Base-by-base conservation (phyloP, 2,113 vertebrate genomes). In the Entomyzon cyanotis region DNA sequence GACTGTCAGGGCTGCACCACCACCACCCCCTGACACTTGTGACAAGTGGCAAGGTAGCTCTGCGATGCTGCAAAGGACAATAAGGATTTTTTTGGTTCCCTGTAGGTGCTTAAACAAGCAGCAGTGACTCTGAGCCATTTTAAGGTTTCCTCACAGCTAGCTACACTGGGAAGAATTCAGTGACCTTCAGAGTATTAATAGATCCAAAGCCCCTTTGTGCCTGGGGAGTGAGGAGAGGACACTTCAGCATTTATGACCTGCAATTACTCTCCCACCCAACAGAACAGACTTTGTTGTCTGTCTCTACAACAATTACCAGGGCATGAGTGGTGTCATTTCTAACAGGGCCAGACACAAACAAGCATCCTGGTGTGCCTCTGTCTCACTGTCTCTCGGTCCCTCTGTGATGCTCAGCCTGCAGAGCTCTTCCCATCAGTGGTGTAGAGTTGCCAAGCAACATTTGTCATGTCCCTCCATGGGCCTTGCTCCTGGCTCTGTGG, bases 371-470 rank as follows among this genome's bases (percentile, higher is more conserved):
- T 39, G 85, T 93, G 80, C 33, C 53, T 64, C 37, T 65, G 83
- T 69, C 86, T 94, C 79, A 3, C 65, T 85, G 33, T 90, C 20
- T 27, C 83, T 64, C 3, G 0, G 41, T 56, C 76, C 84, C 73
- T 70, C 78, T 42, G 59, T 0, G 10, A 80, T 80, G 83, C 87
- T 62, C 85, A 95, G 74, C 90, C 91, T 85, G 83, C 70, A 4
- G 60, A 82, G 73, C 2, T 11, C 84, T 92, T 93, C 70, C 77
- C 76, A 67, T 76, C 89, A 79, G 22, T 7, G 84, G 79, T 1
- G 1, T 77, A 87, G 89, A 81, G 96, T 92, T 97, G 92, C 94
- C 95, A 96, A 81, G 96, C 93, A 96, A 96, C 91, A 67, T 91
- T 90, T 94, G 42, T 89, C 4, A 0, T 46, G 79, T 70, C 77